Conservation (phyloP, 2,113 vertebrate genomes). For the Monarcha castaneiventris region DNA sequence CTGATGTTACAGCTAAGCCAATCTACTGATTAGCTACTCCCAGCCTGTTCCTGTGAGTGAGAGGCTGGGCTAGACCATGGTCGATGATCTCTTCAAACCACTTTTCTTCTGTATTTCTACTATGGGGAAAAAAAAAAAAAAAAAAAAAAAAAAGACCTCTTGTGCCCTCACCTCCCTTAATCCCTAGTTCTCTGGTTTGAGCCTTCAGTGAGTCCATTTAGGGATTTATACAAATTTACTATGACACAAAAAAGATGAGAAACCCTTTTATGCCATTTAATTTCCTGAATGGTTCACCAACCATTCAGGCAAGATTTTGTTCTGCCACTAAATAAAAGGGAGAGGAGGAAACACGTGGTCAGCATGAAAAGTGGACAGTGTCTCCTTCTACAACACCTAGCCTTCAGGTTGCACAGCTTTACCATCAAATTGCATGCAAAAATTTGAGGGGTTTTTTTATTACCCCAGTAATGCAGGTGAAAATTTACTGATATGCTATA, state of each 20-base stretch:
- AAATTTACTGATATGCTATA: not conserved
- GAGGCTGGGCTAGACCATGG: not conserved
- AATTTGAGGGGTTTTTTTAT: fast-evolving
- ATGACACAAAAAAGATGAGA: not conserved
- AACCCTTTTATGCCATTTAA: fast-evolving
- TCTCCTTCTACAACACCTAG: not conserved
- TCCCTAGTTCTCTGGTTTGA: not conserved
- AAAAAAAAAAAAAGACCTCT: not conserved
- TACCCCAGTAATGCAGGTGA: not conserved
- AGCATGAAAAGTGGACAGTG: not conserved
- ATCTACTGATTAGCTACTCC: not conserved
- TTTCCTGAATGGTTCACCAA: not conserved
- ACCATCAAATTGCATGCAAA: not conserved
- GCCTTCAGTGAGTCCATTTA: not conserved
- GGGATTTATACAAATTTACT: not conserved
- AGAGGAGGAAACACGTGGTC: not conserved
- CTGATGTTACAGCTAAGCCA: not conserved
- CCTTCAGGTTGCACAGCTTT: not conserved
- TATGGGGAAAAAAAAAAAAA: not conserved
- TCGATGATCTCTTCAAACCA: fast-evolving
- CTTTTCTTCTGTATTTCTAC: not conserved
- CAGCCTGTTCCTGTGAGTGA: not conserved
- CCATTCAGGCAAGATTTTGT: not conserved
- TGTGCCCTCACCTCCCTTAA: not conserved
- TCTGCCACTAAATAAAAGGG: not conserved